Percentiles rank a stretch among this genome's conserved stretches.
Evolutionary conservation across 2,888 invertebrate species (phyloP).

Genomic region (Shargacucullia verbasci): DNA sequence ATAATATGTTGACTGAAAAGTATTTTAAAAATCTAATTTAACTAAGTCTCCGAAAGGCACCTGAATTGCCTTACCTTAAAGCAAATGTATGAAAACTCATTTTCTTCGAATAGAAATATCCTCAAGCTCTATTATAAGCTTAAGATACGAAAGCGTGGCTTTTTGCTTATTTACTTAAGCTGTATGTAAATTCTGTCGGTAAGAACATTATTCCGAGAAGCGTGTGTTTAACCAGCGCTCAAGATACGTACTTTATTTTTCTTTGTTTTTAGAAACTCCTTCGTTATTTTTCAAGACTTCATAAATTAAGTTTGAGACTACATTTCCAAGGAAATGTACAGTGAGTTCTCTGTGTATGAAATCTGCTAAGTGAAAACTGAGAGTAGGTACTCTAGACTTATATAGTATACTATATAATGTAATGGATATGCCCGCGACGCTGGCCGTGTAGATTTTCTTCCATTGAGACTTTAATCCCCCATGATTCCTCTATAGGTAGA

Average conservation of each 20-base stretch:
- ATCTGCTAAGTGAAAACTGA: neutral
- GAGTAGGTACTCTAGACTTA: neutral
- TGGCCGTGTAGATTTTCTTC: no score
- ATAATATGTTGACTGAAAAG: no score
- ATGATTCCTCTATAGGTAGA: no score
- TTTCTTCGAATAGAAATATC: conserved; percentile 6
- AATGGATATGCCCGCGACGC: no score
- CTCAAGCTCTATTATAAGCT: conserved; percentile 33
- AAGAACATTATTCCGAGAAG: conserved; percentile 44
- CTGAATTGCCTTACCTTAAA: neutral
- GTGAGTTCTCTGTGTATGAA: neutral
- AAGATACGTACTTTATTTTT: conserved; percentile 36
- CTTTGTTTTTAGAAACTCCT: conserved; percentile 32
- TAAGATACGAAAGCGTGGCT: conserved; percentile 32
- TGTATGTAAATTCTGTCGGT: conserved; percentile 45
- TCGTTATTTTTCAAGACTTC: conserved; percentile 31
- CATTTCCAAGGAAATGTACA: conserved; percentile 1
- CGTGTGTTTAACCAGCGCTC: conserved; percentile 33
- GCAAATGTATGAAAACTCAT: conserved; percentile 8
- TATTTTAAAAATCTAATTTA: no score
- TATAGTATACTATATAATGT: no score
- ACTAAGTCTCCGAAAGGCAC: neutral
- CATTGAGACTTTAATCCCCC: no score
- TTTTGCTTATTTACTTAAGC: conserved; percentile 50
- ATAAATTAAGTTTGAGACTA: conserved; percentile 13